A percentile compares a stretch with the other conserved stretches of the same genome.
Evolutionary conservation across 2,113 vertebrate species (phyloP).

Genomic region (Dendropsophus ebraccatus): DNA sequence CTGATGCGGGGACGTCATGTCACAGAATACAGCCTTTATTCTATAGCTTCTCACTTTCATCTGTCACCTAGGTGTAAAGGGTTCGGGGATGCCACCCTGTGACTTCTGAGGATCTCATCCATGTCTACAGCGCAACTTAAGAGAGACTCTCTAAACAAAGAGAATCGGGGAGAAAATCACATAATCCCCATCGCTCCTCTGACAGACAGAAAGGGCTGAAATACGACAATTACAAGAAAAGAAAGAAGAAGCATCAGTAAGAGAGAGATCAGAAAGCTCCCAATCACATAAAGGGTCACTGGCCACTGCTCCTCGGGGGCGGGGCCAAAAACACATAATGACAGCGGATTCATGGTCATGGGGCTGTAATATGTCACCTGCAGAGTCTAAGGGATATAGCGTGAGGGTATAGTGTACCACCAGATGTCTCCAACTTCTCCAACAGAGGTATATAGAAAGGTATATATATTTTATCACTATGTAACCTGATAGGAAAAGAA

Average conservation of each 20-base stretch:
- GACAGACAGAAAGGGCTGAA: not conserved
- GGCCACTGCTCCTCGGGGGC: not conserved
- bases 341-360: not conserved
- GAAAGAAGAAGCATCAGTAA: not conserved
- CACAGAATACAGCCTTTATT: not conserved
- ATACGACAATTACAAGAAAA: not conserved
- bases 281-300: not conserved
- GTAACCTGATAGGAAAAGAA: too few species aligned
- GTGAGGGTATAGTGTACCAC: too few species aligned
- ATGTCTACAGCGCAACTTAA: not conserved
- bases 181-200: not conserved
- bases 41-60: not conserved
- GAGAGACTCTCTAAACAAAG: slow-evolving; percentile 3
- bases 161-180: slow-evolving; percentile 9
- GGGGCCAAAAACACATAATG: not conserved
- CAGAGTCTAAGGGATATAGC: not conserved
- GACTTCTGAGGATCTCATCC: not conserved
- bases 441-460: too few species aligned
- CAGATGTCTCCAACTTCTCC: too few species aligned
- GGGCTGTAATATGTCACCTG: not conserved
- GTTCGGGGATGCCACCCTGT: not conserved
- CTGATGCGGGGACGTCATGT: not conserved
- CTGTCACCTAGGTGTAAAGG: slow-evolving; percentile 14
- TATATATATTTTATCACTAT: too few species aligned
- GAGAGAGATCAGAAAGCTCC: not conserved